Percentiles rank a stretch among this genome's conserved stretches.
These are phyloP conservation scores for Entomyzon cyanotis DNA, from an alignment of 2,113 vertebrate species.

Conservation along the genomic window DNA sequence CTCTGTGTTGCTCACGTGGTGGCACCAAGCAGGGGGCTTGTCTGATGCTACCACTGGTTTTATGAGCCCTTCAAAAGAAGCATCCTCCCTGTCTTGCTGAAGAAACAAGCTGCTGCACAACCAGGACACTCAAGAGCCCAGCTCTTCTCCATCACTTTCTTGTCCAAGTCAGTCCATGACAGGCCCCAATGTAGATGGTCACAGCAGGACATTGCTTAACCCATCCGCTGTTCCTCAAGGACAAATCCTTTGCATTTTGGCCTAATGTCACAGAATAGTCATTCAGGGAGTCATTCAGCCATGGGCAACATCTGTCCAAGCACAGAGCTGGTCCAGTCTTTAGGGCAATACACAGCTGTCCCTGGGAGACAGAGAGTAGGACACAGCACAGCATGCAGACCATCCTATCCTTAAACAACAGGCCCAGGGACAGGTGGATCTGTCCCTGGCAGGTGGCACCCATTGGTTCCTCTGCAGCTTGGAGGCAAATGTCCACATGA, in stretches of 20 bases:
- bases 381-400: background rate
- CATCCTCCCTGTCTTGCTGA: background rate
- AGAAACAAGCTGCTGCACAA: background rate
- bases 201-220: background rate
- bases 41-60: background rate
- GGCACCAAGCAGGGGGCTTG: rapidly evolving
- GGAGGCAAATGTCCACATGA: background rate
- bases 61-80: background rate
- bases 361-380: background rate
- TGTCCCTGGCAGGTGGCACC: background rate
- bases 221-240: background rate
- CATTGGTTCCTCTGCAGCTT: background rate
- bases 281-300: background rate
- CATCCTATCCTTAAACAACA: background rate
- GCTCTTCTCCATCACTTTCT: background rate
- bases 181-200: background rate
- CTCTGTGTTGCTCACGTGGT: background rate
- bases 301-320: background rate
- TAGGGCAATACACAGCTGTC: background rate
- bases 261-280: background rate
- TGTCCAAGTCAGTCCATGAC: background rate
- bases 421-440: background rate
- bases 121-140: background rate
- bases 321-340: background rate
- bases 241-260: background rate